phyloP scores from a whole-genome alignment of 2,888 invertebrate species.

The Sipha maydis region DNA sequence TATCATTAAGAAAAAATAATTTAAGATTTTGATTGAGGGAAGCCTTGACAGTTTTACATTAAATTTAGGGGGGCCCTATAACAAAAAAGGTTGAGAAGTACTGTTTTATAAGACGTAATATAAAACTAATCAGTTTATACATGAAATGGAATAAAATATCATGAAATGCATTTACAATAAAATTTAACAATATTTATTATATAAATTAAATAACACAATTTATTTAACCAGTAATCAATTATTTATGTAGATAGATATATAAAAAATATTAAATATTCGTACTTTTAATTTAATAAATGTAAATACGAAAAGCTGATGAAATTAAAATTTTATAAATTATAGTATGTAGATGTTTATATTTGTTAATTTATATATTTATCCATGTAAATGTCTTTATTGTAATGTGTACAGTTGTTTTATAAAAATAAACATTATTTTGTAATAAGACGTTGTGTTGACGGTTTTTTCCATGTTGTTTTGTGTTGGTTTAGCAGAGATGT shows the following conservation, averaged over 20 bases:
- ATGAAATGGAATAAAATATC: no score
- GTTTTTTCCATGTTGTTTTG: not conserved
- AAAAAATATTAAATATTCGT: not conserved
- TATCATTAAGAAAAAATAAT: no score
- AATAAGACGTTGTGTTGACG: not conserved
- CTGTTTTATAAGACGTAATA: no score
- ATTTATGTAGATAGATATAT: not conserved
- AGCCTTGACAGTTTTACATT: no score
- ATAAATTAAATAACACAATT: not conserved
- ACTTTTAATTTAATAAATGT: not conserved
- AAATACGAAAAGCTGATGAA: not conserved
- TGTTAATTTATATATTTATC: not conserved
- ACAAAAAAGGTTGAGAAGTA: no score
- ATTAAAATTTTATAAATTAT: not conserved
- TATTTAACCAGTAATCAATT: not conserved
- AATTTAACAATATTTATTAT: not conserved
- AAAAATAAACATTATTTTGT: constrained; percentile 26
- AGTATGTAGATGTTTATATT: not conserved
- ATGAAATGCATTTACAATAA: not conserved
- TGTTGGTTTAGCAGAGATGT: not conserved
- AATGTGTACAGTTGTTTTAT: constrained; percentile 12
- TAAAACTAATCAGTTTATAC: no score
- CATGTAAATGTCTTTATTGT: constrained; percentile 1
- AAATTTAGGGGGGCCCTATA: no score
- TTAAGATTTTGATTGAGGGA: no score